Percentiles rank a stretch among this genome's conserved stretches.
phyloP scores from a whole-genome alignment of 1,140 invertebrate species.

The Neotoxoptera formosana region DNA sequence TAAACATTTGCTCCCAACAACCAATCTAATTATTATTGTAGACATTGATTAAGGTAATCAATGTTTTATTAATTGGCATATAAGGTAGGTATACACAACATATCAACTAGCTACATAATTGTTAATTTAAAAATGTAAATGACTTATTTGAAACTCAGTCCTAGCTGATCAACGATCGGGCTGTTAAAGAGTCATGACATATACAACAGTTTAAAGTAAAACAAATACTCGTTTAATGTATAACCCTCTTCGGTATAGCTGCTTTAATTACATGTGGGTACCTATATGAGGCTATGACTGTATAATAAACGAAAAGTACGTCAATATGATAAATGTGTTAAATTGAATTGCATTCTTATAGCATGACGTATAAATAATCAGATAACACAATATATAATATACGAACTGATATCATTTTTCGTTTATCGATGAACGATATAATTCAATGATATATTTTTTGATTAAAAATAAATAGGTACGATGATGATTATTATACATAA shows the following conservation, averaged over 20 bases:
- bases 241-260: neutral
- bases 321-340: neutral
- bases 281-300: neutral
- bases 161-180: neutral
- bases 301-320: neutral
- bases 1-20: neutral
- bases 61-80: neutral
- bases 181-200: neutral
- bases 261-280: neutral
- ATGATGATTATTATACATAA: no score
- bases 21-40: neutral
- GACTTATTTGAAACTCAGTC: neutral
- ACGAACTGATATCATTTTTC: neutral
- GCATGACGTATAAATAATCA: neutral
- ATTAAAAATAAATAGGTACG: neutral
- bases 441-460: neutral
- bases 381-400: neutral
- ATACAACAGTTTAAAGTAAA: no score
- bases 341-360: neutral
- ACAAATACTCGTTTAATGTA: neutral
- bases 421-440: neutral
- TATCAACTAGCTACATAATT: neutral
- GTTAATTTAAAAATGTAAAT: neutral
- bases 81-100: neutral
- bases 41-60: neutral